phyloP scores from a whole-genome alignment of 2,113 vertebrate species.

The Carassius auratus region DNA sequence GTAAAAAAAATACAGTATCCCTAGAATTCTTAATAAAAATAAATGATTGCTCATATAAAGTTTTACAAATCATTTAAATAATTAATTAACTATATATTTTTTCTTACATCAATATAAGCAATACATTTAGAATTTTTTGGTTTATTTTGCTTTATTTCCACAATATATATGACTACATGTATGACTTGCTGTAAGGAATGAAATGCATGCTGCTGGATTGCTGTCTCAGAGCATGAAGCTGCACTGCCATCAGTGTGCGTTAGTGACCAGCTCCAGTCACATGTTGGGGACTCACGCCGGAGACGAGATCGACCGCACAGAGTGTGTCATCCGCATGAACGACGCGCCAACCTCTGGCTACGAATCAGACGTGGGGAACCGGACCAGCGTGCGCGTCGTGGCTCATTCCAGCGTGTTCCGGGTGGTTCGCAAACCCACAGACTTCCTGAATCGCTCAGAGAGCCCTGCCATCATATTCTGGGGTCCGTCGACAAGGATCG shows the following conservation, averaged over 20 bases:
- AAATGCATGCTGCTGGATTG: neutral
- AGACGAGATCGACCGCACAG: slow-evolving; percentile 78
- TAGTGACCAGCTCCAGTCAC: slow-evolving; percentile 97
- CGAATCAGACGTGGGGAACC: slow-evolving; percentile 83
- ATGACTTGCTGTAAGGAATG: no score
- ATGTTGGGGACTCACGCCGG: slow-evolving; percentile 85
- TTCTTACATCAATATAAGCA: no score
- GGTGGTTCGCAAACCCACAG: slow-evolving; percentile 83
- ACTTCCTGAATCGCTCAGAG: slow-evolving; percentile 82
- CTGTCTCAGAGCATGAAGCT: slow-evolving; percentile 81
- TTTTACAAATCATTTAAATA: no score
- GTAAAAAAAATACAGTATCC: no score
- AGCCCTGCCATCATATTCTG: slow-evolving; percentile 88
- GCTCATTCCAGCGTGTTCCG: slow-evolving; percentile 91
- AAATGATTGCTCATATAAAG: no score
- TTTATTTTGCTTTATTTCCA: no score
- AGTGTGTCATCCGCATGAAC: slow-evolving; percentile 97
- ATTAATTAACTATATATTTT: no score
- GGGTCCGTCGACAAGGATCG: slow-evolving; percentile 89
- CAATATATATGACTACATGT: no score
- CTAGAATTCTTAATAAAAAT: no score
- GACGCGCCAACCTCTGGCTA: slow-evolving; percentile 88
- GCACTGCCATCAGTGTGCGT: slow-evolving; percentile 84
- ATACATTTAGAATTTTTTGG: no score
- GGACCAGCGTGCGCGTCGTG: no score